Evolutionary conservation across 2,797 vertebrate genomes (phyloP), one percentile per base, ranked within the genome.

Genomic region (Knipowitschia caucasica): DNA sequence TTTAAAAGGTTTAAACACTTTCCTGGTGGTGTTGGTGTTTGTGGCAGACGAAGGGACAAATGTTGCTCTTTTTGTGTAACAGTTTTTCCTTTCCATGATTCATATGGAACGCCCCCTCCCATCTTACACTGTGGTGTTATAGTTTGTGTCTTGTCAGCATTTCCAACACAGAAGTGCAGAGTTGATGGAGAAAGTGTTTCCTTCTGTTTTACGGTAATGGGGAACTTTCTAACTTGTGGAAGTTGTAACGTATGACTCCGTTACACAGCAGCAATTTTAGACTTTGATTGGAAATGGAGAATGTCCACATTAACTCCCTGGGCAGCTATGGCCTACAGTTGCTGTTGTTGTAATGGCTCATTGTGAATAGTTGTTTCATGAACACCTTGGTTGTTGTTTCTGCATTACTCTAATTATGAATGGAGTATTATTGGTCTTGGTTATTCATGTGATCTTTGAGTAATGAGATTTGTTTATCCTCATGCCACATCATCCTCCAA

Each of bases 51-150:
- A 9, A 17, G 20, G 20, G 40, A 44, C 30, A 11, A 29, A 33
- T n/a, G 31, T 56, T 25, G 21, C 12, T 12, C 34, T 14, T 38
- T 75, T 71, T 83, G 59, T 6, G 33, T 69, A 67, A 86, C 53
- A 39, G n/a, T 81, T 64, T 81, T 64, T 18, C 10, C 64, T 86
- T 86, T 85, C 84, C 75, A 44, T 39, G 53, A 63, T 50, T 59
- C 65, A 40, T 29, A 64, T 68, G 74, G 70, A 72, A 69, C 31
- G 35, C 10, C 38, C 44, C 64, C 60, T 80, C 63, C 64, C 61
- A 69, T 76, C 58, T 70, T 50, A 50, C 47, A 21, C 61, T 49
- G 9, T 29, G n/a, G 49, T 50, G 75, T 10, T 36, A 38, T 61
- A 31, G 52, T 40, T 50, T 64, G 25, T 50, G 56, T 6, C 26